Evolutionary conservation across 1,140 invertebrate genomes (phyloP).

Genomic region (Neotoxoptera formosana): DNA sequence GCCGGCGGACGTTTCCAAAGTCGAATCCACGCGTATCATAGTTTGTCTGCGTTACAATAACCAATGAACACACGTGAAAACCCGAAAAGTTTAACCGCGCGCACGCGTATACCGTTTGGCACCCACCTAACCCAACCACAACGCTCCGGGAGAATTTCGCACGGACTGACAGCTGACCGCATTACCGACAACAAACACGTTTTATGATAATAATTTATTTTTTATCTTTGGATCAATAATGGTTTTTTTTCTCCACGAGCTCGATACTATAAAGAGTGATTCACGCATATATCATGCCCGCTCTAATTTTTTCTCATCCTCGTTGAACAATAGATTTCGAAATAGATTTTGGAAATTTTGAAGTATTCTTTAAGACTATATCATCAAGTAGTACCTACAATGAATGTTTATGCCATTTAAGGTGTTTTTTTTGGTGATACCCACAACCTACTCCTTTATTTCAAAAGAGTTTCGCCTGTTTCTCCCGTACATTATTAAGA

Average conservation of each 20-base stretch:
- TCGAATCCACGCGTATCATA: not conserved
- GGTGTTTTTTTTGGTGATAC: not conserved
- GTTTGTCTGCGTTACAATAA: not conserved
- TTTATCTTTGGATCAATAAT: not conserved
- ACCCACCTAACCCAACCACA: not conserved
- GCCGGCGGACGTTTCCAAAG: not conserved
- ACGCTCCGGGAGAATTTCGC: not conserved
- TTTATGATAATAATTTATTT: not conserved
- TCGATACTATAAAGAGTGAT: not conserved
- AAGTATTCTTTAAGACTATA: not conserved
- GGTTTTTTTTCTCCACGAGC: not conserved
- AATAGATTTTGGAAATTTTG: not conserved
- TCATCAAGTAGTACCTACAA: not conserved
- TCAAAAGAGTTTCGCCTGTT: not conserved
- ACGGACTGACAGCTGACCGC: not conserved
- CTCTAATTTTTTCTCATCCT: not conserved
- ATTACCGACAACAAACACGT: not conserved
- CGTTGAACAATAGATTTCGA: not conserved
- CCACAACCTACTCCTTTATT: not conserved
- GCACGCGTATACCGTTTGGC: not conserved
- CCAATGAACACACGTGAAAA: not conserved
- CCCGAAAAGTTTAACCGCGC: not conserved
- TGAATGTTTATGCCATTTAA: not conserved
- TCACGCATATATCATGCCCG: not conserved
- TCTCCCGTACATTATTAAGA: too few species aligned